A percentile compares a stretch with the other conserved stretches of the same genome.
Evolutionary conservation across 2,888 invertebrate species (phyloP).

Genomic region (Catocala fraxini): DNA sequence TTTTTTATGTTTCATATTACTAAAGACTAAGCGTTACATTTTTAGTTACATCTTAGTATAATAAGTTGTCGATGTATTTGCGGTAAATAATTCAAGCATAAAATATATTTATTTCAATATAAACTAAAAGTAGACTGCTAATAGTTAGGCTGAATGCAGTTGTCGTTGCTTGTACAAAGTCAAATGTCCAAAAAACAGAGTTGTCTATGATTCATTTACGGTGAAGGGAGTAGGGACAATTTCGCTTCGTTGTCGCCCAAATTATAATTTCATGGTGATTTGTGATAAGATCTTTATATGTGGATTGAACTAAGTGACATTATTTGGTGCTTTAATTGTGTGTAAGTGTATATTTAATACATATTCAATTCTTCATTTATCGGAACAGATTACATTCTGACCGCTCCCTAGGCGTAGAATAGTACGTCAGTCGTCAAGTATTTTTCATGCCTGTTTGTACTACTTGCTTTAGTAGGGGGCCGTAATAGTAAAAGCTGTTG

Average conservation of each 20-base stretch:
- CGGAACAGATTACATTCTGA: slow-evolving; percentile 76
- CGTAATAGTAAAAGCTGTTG: slow-evolving; percentile 86
- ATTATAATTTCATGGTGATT: slow-evolving; percentile 76
- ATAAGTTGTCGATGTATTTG: too few species aligned
- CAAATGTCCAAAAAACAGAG: slow-evolving; percentile 37
- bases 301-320: slow-evolving; percentile 73
- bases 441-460: slow-evolving; percentile 85
- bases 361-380: slow-evolving; percentile 57
- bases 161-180: slow-evolving; percentile 33
- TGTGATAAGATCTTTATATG: slow-evolving; percentile 69
- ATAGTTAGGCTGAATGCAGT: slow-evolving; percentile 25
- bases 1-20: neutral
- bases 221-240: slow-evolving; percentile 82
- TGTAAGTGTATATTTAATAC: slow-evolving; percentile 64
- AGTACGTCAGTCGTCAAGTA: slow-evolving; percentile 83
- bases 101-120: too few species aligned
- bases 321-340: slow-evolving; percentile 67
- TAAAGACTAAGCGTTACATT: neutral
- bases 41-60: too few species aligned
- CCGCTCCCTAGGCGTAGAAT: slow-evolving; percentile 83
- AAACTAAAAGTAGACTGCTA: neutral
- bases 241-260: slow-evolving; percentile 85
- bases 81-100: too few species aligned
- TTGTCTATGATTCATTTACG: slow-evolving; percentile 79
- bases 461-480: slow-evolving; percentile 79